Percentiles rank a stretch among this genome's conserved stretches.
phyloP scores from a whole-genome alignment of 2,113 vertebrate genomes.

The Morone chrysops region DNA sequence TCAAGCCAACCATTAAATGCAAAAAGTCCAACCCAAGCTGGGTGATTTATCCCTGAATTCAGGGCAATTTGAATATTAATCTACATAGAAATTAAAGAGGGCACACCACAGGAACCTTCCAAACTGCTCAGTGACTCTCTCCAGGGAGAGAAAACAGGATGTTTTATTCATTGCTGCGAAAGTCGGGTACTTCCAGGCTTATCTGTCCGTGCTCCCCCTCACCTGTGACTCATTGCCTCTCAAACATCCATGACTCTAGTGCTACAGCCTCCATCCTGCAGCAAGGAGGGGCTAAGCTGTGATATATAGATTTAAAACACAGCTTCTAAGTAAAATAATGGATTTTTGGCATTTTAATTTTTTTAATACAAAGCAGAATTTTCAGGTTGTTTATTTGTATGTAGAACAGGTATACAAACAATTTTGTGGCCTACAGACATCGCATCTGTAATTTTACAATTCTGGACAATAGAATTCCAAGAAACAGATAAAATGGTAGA shows the following conservation, averaged over 20 bases:
- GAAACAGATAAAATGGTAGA: neutral
- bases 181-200: conserved; percentile 46
- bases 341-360: neutral
- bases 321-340: neutral
- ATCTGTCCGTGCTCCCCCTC: conserved; percentile 66
- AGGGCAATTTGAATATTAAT: conserved; percentile 24
- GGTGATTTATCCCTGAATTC: neutral
- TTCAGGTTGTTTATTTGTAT: neutral
- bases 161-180: conserved; percentile 61
- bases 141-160: conserved; percentile 45
- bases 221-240: conserved; percentile 81
- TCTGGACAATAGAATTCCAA: neutral
- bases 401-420: neutral
- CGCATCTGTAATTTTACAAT: neutral
- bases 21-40: neutral
- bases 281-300: conserved; percentile 51
- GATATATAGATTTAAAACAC: conserved; percentile 7
- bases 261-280: conserved; percentile 62
- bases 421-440: neutral
- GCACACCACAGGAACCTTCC: conserved; percentile 4
- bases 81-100: neutral
- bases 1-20: neutral
- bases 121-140: conserved; percentile 33
- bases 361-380: neutral
- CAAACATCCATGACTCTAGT: conserved; percentile 52